phyloP scores from a whole-genome alignment of 1,140 invertebrate species.

The Diachasmimorpha longicaudata region DNA sequence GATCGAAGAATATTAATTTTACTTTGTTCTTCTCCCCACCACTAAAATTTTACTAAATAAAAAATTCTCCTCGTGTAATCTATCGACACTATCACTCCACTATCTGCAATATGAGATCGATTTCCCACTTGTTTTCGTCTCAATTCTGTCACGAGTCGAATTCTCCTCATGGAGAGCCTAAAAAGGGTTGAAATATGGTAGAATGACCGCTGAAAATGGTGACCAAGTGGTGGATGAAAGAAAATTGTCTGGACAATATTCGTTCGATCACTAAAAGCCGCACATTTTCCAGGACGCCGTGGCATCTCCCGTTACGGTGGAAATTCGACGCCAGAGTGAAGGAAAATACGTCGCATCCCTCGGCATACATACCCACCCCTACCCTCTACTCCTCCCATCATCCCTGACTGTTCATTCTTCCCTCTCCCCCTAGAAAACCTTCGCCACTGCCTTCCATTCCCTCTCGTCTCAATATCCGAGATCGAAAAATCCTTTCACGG shows the following conservation, averaged over 20 bases:
- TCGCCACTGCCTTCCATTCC: background rate
- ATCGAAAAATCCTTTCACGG: constrained; percentile 30
- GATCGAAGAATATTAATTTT: too few relatives aligned
- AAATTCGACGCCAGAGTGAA: constrained; percentile 51
- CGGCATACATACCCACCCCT: constrained; percentile 19
- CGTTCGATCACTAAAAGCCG: constrained; percentile 18
- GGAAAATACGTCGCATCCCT: constrained; percentile 41
- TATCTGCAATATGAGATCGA: too few relatives aligned
- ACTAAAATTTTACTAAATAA: too few relatives aligned
- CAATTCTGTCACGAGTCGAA: too few relatives aligned
- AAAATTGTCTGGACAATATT: constrained; percentile 22
- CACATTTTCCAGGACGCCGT: constrained; percentile 6
- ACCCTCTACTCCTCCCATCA: background rate
- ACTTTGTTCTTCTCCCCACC: too few relatives aligned
- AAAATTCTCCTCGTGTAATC: too few relatives aligned
- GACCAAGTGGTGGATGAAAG: background rate
- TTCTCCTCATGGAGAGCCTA: background rate
- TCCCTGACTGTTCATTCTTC: background rate
- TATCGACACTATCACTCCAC: too few relatives aligned
- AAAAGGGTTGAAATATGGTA: too few relatives aligned
- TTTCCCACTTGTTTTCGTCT: too few relatives aligned
- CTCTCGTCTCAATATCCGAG: constrained; percentile 27
- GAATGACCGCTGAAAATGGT: background rate
- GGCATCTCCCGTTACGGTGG: constrained; percentile 46
- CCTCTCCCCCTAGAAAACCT: background rate